Evolutionary conservation across 2,888 invertebrate genomes (phyloP).

Genomic region (Chymomyza caudatula): DNA sequence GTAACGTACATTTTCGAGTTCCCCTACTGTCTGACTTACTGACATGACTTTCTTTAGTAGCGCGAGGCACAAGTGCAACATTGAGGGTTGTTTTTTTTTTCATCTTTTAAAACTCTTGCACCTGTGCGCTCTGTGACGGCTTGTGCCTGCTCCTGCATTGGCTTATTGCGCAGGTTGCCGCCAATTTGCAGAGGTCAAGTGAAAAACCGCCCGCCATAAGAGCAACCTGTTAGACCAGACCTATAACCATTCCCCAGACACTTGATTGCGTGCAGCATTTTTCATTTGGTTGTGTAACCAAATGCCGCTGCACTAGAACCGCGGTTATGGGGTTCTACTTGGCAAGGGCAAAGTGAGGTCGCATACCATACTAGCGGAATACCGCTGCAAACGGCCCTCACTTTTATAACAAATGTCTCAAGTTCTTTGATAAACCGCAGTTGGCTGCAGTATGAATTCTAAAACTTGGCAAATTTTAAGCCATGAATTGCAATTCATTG

Average conservation of each 20-base stretch:
- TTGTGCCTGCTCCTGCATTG: constrained; percentile 22
- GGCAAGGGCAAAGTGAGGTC: not conserved
- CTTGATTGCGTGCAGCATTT: constrained; percentile 37
- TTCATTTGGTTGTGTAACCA: not conserved
- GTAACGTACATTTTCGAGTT: constrained; percentile 30
- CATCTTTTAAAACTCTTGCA: constrained; percentile 18
- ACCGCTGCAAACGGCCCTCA: not conserved
- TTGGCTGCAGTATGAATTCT: not conserved
- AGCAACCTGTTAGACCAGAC: constrained; percentile 48
- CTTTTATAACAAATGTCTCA: not conserved
- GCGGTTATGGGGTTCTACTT: not conserved
- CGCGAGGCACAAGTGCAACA: constrained; percentile 1
- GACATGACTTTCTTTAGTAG: not conserved
- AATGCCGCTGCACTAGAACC: not conserved
- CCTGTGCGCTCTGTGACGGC: constrained; percentile 15
- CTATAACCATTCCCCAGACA: not conserved
- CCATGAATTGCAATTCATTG: not conserved
- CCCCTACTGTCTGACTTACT: constrained; percentile 12
- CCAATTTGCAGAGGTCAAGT: constrained; percentile 8
- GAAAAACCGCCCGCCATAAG: constrained; percentile 49
- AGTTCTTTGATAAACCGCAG: not conserved
- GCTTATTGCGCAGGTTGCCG: constrained; percentile 7
- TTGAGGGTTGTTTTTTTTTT: constrained; percentile 50
- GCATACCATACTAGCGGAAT: not conserved
- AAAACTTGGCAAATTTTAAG: not conserved